Percentiles rank a stretch among this genome's conserved stretches.
Conservation (phyloP, 1,140 invertebrate genomes). For the Rhopalosiphum maidis region DNA sequence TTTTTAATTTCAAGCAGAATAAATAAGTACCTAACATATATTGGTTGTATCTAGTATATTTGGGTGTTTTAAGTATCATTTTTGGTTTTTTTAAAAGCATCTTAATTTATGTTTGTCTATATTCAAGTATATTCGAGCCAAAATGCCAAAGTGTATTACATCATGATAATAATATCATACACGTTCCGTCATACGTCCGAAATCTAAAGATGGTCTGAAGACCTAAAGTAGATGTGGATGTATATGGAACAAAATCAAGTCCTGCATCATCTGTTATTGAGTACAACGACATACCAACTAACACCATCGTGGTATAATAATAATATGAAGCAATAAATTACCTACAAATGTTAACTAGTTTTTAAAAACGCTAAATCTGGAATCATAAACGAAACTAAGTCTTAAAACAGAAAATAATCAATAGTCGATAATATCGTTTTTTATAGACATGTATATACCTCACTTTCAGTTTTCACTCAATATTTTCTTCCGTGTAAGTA, state of each 20-base stretch:
- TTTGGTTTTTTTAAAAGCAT: too few species aligned
- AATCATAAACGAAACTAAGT: too few species aligned
- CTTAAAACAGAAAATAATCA: too few species aligned
- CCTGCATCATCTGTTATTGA: background rate
- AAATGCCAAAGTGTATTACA: background rate
- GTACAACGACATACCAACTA: background rate
- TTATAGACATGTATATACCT: too few species aligned
- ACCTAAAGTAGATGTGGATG: background rate
- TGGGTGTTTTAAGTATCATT: background rate
- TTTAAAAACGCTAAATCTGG: too few species aligned
- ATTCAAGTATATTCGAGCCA: background rate
- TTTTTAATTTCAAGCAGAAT: background rate
- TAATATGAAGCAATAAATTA: background rate
- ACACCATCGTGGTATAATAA: background rate
- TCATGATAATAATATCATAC: background rate
- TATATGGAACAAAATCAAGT: background rate
- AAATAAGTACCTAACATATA: background rate
- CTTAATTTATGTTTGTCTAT: too few species aligned
- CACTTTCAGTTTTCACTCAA: too few species aligned
- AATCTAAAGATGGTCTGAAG: background rate
- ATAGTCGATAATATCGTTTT: too few species aligned
- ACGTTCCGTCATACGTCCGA: background rate
- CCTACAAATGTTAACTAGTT: too few species aligned
- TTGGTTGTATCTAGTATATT: background rate
- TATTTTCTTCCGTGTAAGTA: too few species aligned